A percentile compares a stretch with the other conserved stretches of the same genome.
Conservation (phyloP, 2,888 invertebrate genomes). For the Trilocha varians region DNA sequence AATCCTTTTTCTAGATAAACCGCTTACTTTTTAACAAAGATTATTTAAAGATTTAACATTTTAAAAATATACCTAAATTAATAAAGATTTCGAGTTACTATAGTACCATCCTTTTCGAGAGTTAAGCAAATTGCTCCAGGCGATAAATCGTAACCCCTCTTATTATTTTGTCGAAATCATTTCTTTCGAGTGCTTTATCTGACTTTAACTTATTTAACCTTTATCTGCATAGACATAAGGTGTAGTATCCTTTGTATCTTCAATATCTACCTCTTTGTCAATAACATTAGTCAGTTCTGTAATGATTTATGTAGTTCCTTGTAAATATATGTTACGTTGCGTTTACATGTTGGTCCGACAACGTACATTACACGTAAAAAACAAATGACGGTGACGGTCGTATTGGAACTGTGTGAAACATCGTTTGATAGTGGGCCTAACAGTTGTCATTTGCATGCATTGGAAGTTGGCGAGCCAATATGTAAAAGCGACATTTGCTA, state of each 20-base stretch:
- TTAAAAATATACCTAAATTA: no score
- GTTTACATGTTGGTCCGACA: no score
- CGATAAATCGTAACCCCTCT: conserved; percentile 23
- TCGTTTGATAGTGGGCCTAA: no score
- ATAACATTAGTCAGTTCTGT: not conserved
- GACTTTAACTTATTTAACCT: not conserved
- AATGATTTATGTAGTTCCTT: not conserved
- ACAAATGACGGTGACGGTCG: no score
- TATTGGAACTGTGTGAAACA: no score
- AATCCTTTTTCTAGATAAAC: no score
- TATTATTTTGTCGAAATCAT: conserved; percentile 23
- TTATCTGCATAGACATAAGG: not conserved
- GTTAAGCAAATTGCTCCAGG: conserved; percentile 22
- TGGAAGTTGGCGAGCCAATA: no score
- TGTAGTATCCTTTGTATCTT: not conserved
- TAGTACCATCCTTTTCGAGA: conserved; percentile 5
- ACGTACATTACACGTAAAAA: no score
- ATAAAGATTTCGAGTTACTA: conserved; percentile 2
- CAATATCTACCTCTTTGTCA: not conserved
- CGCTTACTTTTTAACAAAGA: no score
- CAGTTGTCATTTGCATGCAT: no score
- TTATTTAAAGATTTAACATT: no score
- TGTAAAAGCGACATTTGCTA: no score
- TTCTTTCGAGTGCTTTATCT: conserved; percentile 13
- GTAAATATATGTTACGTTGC: not conserved